Conservation (phyloP, 2,888 invertebrate genomes). For the Macaria notata region DNA sequence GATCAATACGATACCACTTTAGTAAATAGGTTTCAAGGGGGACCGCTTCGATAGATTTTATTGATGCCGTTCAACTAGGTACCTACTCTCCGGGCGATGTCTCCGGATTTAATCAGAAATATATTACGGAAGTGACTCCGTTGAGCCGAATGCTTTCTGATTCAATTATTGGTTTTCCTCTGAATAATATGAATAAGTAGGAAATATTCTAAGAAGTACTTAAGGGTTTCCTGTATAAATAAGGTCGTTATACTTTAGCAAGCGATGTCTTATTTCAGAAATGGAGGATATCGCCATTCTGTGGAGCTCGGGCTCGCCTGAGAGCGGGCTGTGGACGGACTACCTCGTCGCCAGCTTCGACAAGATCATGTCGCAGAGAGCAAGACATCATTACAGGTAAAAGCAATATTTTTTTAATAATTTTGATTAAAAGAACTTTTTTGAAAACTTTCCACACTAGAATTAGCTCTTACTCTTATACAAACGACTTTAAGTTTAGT, state of each 20-base stretch:
- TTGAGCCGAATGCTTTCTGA: conserved; percentile 21
- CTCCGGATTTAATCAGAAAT: conserved; percentile 20
- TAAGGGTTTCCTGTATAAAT: conserved; percentile 22
- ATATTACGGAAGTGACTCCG: conserved; percentile 16
- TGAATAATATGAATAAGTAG: conserved; percentile 17
- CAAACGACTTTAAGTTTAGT: too few relatives aligned
- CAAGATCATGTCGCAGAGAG: conserved; percentile 91
- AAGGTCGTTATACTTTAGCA: conserved; percentile 20
- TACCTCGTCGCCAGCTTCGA: conserved; percentile 92
- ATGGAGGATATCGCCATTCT: conserved; percentile 93
- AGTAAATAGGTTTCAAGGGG: conserved; percentile 21
- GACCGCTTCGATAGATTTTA: conserved; percentile 22
- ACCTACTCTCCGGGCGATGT: conserved; percentile 17
- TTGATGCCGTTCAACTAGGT: conserved; percentile 15
- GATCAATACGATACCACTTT: conserved; percentile 24
- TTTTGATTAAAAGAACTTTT: too few relatives aligned
- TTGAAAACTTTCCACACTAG: too few relatives aligned
- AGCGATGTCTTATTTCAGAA: conserved; percentile 64
- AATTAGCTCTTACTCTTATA: too few relatives aligned
- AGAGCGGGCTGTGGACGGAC: conserved; percentile 90
- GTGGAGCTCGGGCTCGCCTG: conserved; percentile 89
- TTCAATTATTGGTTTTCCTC: conserved; percentile 24
- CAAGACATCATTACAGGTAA: conserved; percentile 90
- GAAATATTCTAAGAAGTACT: conserved; percentile 21
- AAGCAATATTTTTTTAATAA: too few relatives aligned